phyloP scores from a whole-genome alignment of 2,797 vertebrate species.

The Catamblyrhynchus diadema region DNA sequence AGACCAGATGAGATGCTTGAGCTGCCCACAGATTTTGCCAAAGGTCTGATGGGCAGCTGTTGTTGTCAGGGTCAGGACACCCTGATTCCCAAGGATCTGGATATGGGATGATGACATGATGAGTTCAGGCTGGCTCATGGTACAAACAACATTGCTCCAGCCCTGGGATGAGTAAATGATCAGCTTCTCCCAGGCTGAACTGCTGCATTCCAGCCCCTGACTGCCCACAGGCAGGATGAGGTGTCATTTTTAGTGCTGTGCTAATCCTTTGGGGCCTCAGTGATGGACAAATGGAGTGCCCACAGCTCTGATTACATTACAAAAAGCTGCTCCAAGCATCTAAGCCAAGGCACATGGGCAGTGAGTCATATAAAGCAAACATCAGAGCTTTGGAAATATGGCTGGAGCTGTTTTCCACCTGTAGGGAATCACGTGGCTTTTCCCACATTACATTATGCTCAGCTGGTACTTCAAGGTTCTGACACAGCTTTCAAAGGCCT shows the following conservation, averaged over 20 bases:
- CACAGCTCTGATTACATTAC: not conserved
- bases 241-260: not conserved
- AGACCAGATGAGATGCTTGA: not conserved
- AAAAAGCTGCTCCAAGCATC: not conserved
- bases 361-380: not conserved
- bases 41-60: not conserved
- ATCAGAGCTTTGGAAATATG: not conserved
- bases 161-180: not conserved
- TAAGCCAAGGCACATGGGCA: not conserved
- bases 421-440: not conserved
- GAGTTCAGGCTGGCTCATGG: not conserved
- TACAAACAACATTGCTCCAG: not conserved
- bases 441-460: not conserved
- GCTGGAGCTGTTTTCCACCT: not conserved
- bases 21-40: not conserved
- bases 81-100: not conserved
- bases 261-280: not conserved
- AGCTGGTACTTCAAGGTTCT: not conserved
- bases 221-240: not conserved
- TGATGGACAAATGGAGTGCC: not conserved
- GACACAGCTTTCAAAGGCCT: not conserved
- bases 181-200: not conserved
- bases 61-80: fast-evolving
- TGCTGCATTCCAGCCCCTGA: not conserved
- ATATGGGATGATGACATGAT: fast-evolving